Base-by-base conservation (phyloP, 2,797 vertebrate genomes). In the Megaceryle alcyon region DNA sequence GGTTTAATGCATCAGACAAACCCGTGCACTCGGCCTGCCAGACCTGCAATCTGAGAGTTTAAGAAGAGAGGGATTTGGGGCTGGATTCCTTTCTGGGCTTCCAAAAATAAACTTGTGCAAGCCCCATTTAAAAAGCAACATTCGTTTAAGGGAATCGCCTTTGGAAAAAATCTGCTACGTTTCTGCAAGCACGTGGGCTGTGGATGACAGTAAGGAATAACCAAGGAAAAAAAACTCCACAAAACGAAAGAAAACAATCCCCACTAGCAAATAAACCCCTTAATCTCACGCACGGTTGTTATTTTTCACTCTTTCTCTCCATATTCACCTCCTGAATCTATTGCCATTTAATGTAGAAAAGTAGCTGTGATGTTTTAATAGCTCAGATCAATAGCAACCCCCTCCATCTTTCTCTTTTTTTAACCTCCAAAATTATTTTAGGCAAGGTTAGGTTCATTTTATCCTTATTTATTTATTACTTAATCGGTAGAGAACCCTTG, bases 91-190 rank as follows among this genome's bases (percentile, higher is more conserved):
- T 89, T 19, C 81, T 61, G 71, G 92, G 92, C 91, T 96, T 96
- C 95, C 95, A 79, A 96, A 98, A 98, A 97, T 94, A 98, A 97
- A 97, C 92, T 46, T 39, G 19, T 54, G 57, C 31, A 6, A 90
- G 66, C 8, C 48, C 0, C 1, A 10, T 61, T 87, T 41, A 21
- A 75, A 88, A 87, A 79, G 68, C 22, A 71, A 49, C 26, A 2
- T 44, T 89, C 33, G 0, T 70, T 20, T 25, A 29, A 49, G 39
- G 64, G 87, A 80, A 12, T 5, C 21, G 9, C 6, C 54, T 65
- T 66, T 0, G 2, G 41, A 51, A 66, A 63, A 43, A 43, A 82
- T 9, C 49, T 39, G 76, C 64, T 35, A 10, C 33, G 1, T 8
- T 39, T 60, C 92, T 90, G 68, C 48, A 33, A 71, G 82, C 64